Evolutionary conservation across 53 echinoderm and acorn worm species (phyloP).

Genomic region (Hippasteria phrygiana): DNA sequence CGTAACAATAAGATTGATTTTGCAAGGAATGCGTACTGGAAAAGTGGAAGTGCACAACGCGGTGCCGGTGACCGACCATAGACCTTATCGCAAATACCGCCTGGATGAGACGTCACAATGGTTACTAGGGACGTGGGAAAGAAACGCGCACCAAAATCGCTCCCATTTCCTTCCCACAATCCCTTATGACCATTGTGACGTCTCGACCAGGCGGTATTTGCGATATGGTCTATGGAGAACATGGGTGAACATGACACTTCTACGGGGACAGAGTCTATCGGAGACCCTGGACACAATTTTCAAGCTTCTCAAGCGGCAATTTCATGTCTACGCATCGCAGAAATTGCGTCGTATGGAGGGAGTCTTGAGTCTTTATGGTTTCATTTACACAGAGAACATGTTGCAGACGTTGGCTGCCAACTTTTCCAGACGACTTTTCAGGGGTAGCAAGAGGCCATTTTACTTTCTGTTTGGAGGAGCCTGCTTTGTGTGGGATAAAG

Average conservation of each 20-base stretch:
- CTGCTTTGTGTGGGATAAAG: slow-evolving; percentile 82
- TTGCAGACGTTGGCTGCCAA: slow-evolving; percentile 80
- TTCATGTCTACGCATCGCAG: slow-evolving; percentile 85
- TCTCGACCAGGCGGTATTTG: too few species aligned
- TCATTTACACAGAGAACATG: slow-evolving; percentile 79
- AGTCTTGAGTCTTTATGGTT: slow-evolving; percentile 76
- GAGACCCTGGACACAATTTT: slow-evolving; percentile 61
- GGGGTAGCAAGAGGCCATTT: slow-evolving; percentile 67
- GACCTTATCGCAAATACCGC: too few species aligned
- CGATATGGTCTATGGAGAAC: slow-evolving; percentile 2
- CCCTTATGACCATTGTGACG: too few species aligned
- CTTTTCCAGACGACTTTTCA: slow-evolving; percentile 79
- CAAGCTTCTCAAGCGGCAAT: slow-evolving; percentile 76
- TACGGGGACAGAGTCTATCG: slow-evolving; percentile 70
- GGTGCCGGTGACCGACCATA: too few species aligned
- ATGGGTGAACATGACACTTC: slow-evolving; percentile 26
- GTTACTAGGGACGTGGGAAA: too few species aligned
- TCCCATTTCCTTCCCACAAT: too few species aligned
- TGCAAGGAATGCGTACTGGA: slow-evolving; percentile 28
- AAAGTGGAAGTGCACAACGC: not conserved
- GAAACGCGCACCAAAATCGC: too few species aligned
- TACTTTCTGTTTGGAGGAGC: slow-evolving; percentile 94
- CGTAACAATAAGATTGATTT: slow-evolving; percentile 18
- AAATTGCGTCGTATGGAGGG: slow-evolving; percentile 85
- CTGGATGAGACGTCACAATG: too few species aligned